Percentiles rank a stretch among this genome's conserved stretches.
Conservation (phyloP, 2,113 vertebrate species). For the Rhinopomastus cyanomelas region DNA sequence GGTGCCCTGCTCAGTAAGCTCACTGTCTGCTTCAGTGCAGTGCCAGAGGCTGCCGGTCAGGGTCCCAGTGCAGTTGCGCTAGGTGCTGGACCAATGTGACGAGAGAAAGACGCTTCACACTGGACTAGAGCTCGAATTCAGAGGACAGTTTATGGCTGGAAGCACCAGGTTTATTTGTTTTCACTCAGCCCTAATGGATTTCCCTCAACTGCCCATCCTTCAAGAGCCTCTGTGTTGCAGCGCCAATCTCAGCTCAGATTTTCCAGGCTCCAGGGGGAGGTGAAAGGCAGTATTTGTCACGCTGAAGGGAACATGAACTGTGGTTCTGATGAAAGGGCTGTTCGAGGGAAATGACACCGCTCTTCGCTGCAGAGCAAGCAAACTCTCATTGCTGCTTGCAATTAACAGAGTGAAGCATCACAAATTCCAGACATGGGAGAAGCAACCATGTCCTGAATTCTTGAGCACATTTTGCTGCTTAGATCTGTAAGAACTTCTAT, state of each 20-base stretch:
- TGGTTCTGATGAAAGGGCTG: not conserved
- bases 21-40: not conserved
- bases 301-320: not conserved
- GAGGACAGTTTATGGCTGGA: not conserved
- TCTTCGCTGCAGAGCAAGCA: not conserved
- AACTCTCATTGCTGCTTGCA: not conserved
- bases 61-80: not conserved
- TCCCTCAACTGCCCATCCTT: not conserved
- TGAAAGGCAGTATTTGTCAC: not conserved
- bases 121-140: conserved; percentile 5
- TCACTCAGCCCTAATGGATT: not conserved
- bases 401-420: not conserved
- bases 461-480: not conserved
- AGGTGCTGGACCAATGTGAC: not conserved
- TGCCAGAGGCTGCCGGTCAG: not conserved
- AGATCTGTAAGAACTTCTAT: not conserved
- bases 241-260: conserved; percentile 23
- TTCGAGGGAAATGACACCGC: not conserved
- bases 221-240: not conserved
- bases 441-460: not conserved
- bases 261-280: not conserved
- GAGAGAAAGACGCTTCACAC: not conserved
- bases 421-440: not conserved
- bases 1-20: not conserved
- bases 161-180: not conserved